Evolutionary conservation across 2,113 vertebrate genomes (phyloP), one percentile per base, ranked within the genome.

Genomic region (Aptenodytes patagonicus): DNA sequence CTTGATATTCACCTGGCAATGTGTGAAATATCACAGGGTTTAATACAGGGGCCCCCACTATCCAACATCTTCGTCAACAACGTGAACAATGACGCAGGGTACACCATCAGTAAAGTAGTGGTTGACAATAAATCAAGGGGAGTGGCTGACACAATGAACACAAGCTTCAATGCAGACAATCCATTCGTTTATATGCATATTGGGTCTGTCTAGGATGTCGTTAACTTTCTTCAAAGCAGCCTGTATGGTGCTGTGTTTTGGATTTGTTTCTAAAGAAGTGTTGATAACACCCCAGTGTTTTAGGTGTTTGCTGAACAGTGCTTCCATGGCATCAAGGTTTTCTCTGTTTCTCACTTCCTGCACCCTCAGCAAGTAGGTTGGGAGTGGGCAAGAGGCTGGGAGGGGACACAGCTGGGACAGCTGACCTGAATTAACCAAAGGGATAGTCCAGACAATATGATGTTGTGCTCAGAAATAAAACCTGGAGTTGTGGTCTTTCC

Each of bases 111-210:
- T 51, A 68, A 66, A 40, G 31, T 6, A 42, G 36, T 29, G n/a
- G 19, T 42, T 77, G 26, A 66, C 11, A 58, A 34, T 38, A 85
- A 55, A 55, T 40, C 42, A 49, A n/a, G 17, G 18, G 29, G 10
- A 29, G 18, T 10, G 42, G 9, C 18, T 76, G 31, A 77, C 36
- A 58, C 38, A 64, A 31, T 8, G 28, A 36, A 32, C 49, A 85
- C 19, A 52, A 36, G 21, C 29, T 61, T n/a, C 18, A 72, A 19
- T 52, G 22, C 24, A 61, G 81, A 83, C 28, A 80, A 82, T 29
- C 8, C 16, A 7, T 34, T 46, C 0, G 8, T 46, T 68, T 62
- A 29, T 29, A 42, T 32, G 26, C 1, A 1, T 32, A 42, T 5
- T 62, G 20, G 5, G 40, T 55, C 49, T 70, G 20, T 6, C 19